phyloP scores from a whole-genome alignment of 2,888 invertebrate genomes.

The Cryptocheilus praepositus region DNA sequence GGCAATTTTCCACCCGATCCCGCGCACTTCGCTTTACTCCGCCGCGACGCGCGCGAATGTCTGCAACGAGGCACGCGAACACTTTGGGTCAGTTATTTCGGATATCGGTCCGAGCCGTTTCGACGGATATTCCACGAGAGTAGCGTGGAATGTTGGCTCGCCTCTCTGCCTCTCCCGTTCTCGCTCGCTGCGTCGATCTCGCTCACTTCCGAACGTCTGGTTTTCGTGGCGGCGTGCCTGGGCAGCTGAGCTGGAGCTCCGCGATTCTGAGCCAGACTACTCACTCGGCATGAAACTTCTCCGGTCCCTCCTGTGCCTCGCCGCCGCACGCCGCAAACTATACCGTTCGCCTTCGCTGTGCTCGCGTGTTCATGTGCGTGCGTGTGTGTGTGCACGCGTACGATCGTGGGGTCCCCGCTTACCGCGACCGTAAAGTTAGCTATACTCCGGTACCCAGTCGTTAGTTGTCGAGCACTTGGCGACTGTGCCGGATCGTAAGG shows the following conservation, averaged over 20 bases:
- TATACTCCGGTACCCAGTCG: constrained; percentile 30
- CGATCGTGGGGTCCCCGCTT: neutral
- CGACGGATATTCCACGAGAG: too few species aligned
- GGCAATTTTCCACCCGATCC: too few species aligned
- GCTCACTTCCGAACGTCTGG: too few species aligned
- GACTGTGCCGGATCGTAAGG: constrained; percentile 38
- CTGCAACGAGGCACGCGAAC: too few species aligned
- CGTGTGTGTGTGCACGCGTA: neutral
- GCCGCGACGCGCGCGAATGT: too few species aligned
- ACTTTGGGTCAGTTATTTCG: too few species aligned
- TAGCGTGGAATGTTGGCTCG: too few species aligned
- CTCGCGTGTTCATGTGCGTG: constrained; percentile 14
- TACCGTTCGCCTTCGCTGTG: constrained; percentile 7
- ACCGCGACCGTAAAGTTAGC: constrained; percentile 18
- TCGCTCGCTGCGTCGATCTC: too few species aligned
- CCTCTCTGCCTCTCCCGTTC: too few species aligned
- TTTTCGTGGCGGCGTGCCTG: constrained; percentile 28
- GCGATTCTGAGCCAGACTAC: constrained; percentile 48
- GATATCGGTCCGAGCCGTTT: too few species aligned
- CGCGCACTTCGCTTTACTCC: too few species aligned
- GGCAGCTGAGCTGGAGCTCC: constrained; percentile 37
- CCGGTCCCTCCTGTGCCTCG: constrained; percentile 23
- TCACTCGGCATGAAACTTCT: constrained; percentile 43
- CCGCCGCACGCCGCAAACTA: constrained; percentile 37
- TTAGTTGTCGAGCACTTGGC: constrained; percentile 47